phyloP scores from a whole-genome alignment of 2,888 invertebrate genomes.

The Catocala sponsa region DNA sequence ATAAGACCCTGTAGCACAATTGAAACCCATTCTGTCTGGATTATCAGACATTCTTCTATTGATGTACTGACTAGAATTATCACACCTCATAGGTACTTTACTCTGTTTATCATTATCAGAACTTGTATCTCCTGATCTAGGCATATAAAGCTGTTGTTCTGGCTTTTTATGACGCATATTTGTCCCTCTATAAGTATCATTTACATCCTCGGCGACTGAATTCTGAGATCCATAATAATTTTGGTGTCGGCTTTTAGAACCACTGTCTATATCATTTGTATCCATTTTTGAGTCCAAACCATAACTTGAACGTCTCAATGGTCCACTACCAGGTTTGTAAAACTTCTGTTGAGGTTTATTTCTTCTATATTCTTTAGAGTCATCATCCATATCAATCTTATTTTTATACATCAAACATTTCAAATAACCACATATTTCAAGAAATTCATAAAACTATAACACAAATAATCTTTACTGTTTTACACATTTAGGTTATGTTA shows the following conservation, averaged over 20 bases:
- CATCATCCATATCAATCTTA: constrained; percentile 86
- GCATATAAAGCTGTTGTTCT: constrained; percentile 81
- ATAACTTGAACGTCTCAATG: constrained; percentile 90
- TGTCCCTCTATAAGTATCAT: constrained; percentile 61
- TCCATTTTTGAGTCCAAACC: constrained; percentile 88
- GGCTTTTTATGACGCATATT: constrained; percentile 77
- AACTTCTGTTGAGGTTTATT: constrained; percentile 91
- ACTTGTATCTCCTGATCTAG: constrained; percentile 72
- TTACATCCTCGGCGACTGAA: constrained; percentile 72
- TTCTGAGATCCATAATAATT: constrained; percentile 78
- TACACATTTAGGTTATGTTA: constrained; percentile 72
- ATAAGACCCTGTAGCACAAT: constrained; percentile 67
- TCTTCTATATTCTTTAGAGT: constrained; percentile 87
- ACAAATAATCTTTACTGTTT: constrained; percentile 51
- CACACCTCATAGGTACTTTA: constrained; percentile 69
- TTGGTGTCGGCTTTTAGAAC: constrained; percentile 65
- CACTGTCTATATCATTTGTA: constrained; percentile 70
- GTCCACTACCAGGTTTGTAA: constrained; percentile 93
- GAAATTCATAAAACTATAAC: constrained; percentile 31
- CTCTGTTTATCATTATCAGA: constrained; percentile 72
- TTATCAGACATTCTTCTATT: constrained; percentile 74
- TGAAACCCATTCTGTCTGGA: constrained; percentile 69
- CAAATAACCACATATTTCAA: constrained; percentile 59
- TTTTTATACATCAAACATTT: constrained; percentile 61
- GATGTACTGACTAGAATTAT: constrained; percentile 80